These are phyloP conservation scores for Alfaro cultratus DNA, from an alignment of 2,797 vertebrate genomes.

Conservation along the genomic window DNA sequence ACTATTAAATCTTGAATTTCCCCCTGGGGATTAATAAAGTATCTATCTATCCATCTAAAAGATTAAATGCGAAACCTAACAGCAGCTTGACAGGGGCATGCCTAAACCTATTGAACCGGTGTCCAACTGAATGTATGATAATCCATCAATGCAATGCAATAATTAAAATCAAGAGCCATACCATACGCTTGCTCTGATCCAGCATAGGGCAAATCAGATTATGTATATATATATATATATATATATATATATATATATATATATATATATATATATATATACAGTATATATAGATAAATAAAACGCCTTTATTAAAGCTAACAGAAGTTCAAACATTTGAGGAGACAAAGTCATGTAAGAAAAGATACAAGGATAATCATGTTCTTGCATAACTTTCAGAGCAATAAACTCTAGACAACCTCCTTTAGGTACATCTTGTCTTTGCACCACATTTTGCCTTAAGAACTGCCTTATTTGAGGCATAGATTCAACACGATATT, in stretches of 20 bases:
- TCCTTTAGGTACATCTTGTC: background rate
- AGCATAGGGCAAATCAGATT: conserved; percentile 23
- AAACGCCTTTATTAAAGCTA: conserved; percentile 24
- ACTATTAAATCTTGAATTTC: no score
- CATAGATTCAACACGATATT: background rate
- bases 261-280: no score
- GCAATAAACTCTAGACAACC: background rate
- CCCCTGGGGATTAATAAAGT: no score
- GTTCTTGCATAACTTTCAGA: conserved; percentile 8
- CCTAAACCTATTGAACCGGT: background rate
- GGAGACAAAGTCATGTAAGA: conserved; percentile 6
- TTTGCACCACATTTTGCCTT: background rate
- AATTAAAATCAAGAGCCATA: conserved; percentile 12
- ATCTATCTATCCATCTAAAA: no score
- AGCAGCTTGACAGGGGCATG: conserved; percentile 21
- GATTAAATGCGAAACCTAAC: background rate
- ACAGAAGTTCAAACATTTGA: conserved; percentile 4
- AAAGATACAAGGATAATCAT: background rate
- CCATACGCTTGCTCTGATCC: conserved; percentile 12
- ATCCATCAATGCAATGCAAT: conserved; percentile 24
- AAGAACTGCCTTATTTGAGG: background rate
- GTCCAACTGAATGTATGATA: background rate
- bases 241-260: no score
- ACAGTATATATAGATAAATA: no score
- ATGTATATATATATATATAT: no score